These are phyloP conservation scores for Astreopora myriophthalma DNA, from an alignment of 64 coral and sea anemone species.

Conservation along the genomic window DNA sequence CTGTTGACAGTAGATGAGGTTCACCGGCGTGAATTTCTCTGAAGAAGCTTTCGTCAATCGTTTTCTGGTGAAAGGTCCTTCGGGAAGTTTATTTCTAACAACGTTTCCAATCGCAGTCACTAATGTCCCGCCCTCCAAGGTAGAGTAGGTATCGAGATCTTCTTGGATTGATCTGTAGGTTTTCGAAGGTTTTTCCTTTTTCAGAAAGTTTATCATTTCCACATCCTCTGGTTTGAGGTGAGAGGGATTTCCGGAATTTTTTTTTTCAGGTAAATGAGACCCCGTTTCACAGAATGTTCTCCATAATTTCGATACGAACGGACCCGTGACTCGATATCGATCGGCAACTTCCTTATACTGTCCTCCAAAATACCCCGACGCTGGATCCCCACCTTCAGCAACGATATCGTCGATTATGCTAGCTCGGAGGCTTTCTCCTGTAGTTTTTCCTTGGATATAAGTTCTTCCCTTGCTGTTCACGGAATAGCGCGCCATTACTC, in stretches of 20 bases:
- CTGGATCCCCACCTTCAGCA: neutral
- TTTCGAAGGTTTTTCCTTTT: conserved; percentile 32
- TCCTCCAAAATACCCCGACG: conserved; percentile 44
- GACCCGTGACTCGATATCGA: neutral
- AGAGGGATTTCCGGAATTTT: conserved; percentile 21
- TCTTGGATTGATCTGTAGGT: conserved; percentile 48
- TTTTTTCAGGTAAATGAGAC: conserved; percentile 34
- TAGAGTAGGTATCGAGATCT: conserved; percentile 22
- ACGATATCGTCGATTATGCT: conserved; percentile 6
- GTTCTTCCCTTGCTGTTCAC: conserved; percentile 18
- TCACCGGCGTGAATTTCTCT: conserved; percentile 50
- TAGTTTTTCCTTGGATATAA: conserved; percentile 5
- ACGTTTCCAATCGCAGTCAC: conserved; percentile 55
- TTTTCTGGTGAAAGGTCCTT: conserved; percentile 56
- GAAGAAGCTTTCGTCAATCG: conserved; percentile 41
- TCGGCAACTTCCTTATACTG: conserved; percentile 34
- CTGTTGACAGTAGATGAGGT: conserved; percentile 33
- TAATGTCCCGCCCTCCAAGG: conserved; percentile 33
- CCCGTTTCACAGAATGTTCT: conserved; percentile 24
- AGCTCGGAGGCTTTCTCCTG: conserved; percentile 13
- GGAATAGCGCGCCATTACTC: conserved; percentile 15
- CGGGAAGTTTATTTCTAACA: conserved; percentile 30
- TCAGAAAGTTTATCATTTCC: conserved; percentile 22
- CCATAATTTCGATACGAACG: conserved; percentile 31
- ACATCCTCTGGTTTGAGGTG: conserved; percentile 38